A percentile compares a stretch with the other conserved stretches of the same genome.
Evolutionary conservation across 23 tunicate genomes (phyloP).

Genomic region (Corella eumyota): DNA sequence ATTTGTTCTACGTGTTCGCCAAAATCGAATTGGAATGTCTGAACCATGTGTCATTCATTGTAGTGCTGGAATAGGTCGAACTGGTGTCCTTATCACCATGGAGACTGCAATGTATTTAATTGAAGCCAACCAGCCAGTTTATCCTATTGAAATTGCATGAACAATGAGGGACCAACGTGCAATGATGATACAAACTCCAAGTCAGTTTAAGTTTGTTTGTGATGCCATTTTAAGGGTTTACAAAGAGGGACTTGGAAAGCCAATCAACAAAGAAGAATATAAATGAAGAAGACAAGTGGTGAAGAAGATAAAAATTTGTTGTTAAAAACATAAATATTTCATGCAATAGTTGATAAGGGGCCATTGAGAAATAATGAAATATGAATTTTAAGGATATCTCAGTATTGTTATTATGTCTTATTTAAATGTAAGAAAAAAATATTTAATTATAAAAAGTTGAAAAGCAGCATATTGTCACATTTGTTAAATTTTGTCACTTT

Average conservation of each 20-base stretch:
- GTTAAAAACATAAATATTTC: too few species aligned
- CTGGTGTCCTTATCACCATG: slow-evolving; percentile 90
- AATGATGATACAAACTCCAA: slow-evolving; percentile 93
- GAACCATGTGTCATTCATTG: slow-evolving; percentile 74
- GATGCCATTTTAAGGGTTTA: slow-evolving; percentile 84
- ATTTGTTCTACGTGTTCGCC: slow-evolving; percentile 72
- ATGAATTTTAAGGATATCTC: too few species aligned
- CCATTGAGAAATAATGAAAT: too few species aligned
- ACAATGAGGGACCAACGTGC: slow-evolving; percentile 90
- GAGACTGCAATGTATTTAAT: slow-evolving; percentile 86
- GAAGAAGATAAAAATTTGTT: too few species aligned
- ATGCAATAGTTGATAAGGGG: too few species aligned
- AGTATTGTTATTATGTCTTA: too few species aligned
- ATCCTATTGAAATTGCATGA: slow-evolving; percentile 56
- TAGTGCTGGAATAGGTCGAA: slow-evolving; percentile 94
- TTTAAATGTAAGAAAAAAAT: too few species aligned
- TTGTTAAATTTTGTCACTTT: too few species aligned
- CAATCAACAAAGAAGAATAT: slow-evolving; percentile 25
- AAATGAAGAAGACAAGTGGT: too few species aligned
- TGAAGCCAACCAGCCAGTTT: slow-evolving; percentile 71
- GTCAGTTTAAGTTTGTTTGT: slow-evolving; percentile 89
- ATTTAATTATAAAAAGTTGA: too few species aligned
- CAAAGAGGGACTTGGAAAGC: slow-evolving; percentile 60
- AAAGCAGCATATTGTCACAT: too few species aligned
- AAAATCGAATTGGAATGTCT: slow-evolving; percentile 72